Evolutionary conservation across 2,888 invertebrate genomes (phyloP), one percentile per base, ranked within the genome.

Genomic region (Eurytoma adleriae): DNA sequence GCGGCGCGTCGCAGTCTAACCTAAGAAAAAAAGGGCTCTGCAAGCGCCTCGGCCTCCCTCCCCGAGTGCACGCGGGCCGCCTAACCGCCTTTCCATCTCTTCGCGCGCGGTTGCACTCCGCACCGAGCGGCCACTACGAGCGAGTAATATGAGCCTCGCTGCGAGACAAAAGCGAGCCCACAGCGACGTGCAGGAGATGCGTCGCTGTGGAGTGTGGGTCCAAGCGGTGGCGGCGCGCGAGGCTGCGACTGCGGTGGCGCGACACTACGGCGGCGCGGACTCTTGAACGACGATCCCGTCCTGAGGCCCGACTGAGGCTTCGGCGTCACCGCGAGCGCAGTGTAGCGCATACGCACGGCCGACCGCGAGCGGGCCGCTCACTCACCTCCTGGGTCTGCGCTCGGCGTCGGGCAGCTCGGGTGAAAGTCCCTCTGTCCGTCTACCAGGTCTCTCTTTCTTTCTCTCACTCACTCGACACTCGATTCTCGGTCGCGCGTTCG

Each of bases 221-320:
- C 14, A 20, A 14, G 61, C 61, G 10, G 27, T 27, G 7, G 59
- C 61, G 18, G 10, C 61, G 61, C 24, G 61, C 24, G 61, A 61
- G 61, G 27, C 27, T 27, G 61, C 61, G 61, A 52, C 62, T 54
- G 40, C 40, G 62, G 54, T 56, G 70, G 67, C 66, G 59, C 77
- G 27, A 59, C 69, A 69, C 57, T 48, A 56, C 56, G 48, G 56
- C 68, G 64, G 62, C 52, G 62, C 61, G 48, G 67, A 74, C 50
- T 67, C 74, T 27, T 7, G 50, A 57, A 50, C 75, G 40, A 40
- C 62, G 64, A 50, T 56, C 27, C 74, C 74, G 66, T 66, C 64
- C 40, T 48, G 61, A 14, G 68, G 68, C 57, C 52, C 57, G 69
- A 54, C 50, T 52, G 59, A 54, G 40, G 48, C 30, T 61, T 69